Percentiles rank a stretch among this genome's conserved stretches.
Evolutionary conservation across 2,888 invertebrate species (phyloP).

Genomic region (Endotricha flammealis): DNA sequence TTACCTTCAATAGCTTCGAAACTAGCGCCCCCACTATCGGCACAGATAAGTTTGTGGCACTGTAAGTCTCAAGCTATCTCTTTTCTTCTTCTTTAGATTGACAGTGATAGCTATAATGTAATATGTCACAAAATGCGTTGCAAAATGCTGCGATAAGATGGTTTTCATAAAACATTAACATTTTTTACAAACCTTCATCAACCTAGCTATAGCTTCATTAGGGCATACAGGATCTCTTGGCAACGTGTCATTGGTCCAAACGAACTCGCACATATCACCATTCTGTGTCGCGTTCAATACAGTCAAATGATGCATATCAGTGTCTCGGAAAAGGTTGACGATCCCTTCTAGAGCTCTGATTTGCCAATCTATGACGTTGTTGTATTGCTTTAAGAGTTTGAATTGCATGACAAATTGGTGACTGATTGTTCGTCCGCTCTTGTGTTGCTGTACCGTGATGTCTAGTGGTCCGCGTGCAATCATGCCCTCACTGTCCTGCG

Average conservation of each 20-base stretch:
- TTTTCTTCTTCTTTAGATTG: no score
- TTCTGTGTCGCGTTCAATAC: slow-evolving; percentile 81
- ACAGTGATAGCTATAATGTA: no score
- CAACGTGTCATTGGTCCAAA: slow-evolving; percentile 92
- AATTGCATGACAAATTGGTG: slow-evolving; percentile 88
- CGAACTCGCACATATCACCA: slow-evolving; percentile 81
- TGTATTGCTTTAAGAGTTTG: slow-evolving; percentile 64
- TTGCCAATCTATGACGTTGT: slow-evolving; percentile 87
- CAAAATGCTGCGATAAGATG: background rate
- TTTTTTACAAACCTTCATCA: slow-evolving; percentile 81
- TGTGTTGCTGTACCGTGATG: slow-evolving; percentile 90
- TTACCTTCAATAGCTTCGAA: no score
- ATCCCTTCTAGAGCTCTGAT: slow-evolving; percentile 80
- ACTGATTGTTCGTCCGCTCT: slow-evolving; percentile 86
- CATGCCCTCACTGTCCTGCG: slow-evolving; percentile 87
- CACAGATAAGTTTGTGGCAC: no score
- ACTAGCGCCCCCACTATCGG: no score
- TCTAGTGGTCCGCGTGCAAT: slow-evolving; percentile 85
- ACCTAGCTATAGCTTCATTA: slow-evolving; percentile 82
- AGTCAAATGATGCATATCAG: slow-evolving; percentile 82
- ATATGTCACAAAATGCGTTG: no score
- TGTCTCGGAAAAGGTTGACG: slow-evolving; percentile 77
- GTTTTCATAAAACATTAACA: slow-evolving; percentile 2
- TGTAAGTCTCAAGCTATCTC: no score
- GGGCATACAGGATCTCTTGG: slow-evolving; percentile 87